Conservation (phyloP, 2,113 vertebrate species). For the Kryptolebias marmoratus region DNA sequence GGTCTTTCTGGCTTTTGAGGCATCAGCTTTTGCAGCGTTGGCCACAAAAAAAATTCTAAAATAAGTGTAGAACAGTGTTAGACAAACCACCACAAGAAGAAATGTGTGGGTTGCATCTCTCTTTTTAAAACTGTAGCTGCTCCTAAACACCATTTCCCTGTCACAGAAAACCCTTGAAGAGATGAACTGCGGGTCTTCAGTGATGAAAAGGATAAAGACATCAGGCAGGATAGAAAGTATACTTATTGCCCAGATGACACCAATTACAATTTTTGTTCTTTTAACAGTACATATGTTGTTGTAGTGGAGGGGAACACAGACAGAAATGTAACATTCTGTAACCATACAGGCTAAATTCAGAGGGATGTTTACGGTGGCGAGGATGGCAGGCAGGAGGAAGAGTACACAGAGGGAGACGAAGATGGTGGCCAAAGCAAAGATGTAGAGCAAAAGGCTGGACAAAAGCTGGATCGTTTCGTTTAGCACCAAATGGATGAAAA, state of each 20-base stretch:
- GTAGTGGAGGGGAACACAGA: constrained; percentile 67
- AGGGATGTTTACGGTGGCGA: constrained; percentile 65
- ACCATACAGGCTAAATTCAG: constrained; percentile 68
- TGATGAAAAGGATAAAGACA: constrained; percentile 38
- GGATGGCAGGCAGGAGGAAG: constrained; percentile 37
- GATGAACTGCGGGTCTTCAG: constrained; percentile 21
- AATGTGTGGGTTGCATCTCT: constrained; percentile 11
- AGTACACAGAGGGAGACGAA: constrained; percentile 57
- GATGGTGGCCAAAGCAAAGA: constrained; percentile 13
- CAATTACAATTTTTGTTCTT: constrained; percentile 58
- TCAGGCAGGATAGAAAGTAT: constrained; percentile 54
- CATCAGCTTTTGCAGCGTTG: constrained; percentile 29
- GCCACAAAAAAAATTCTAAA: constrained; percentile 51
- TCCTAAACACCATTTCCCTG: not conserved
- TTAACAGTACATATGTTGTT: constrained; percentile 55
- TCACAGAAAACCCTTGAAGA: constrained; percentile 17
- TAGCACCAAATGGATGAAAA: constrained; percentile 63
- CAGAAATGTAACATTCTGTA: constrained; percentile 64
- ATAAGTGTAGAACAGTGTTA: constrained; percentile 53
- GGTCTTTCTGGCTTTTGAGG: constrained; percentile 65
- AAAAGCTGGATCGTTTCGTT: constrained; percentile 63
- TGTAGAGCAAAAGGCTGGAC: constrained; percentile 30
- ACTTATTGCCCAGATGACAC: constrained; percentile 62
- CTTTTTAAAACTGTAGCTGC: constrained; percentile 18
- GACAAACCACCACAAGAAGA: constrained; percentile 48